Base-by-base conservation (phyloP, 2,113 vertebrate species). In the Scalopus aquaticus region DNA sequence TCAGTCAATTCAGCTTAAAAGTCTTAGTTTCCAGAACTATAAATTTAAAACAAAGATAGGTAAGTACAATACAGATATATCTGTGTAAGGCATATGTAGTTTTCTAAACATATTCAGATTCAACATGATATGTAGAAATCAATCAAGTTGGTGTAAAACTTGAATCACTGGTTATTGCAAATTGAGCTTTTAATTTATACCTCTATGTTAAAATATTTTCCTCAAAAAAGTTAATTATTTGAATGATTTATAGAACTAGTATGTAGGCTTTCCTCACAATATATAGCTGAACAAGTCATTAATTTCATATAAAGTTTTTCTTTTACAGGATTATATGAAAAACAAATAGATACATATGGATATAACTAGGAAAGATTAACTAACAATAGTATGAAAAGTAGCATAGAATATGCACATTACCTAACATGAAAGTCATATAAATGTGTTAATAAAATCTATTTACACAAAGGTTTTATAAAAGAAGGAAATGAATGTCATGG, bases 191-290 rank as follows among this genome's bases (percentile, higher is more conserved):
- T 20, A 77, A 81, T 28, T 94, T 70, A 72, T 26, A 67, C 24
- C 3, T 80, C 19, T n/a, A 2, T 7, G 46, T 60, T 84, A 89
- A 89, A 92, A 60, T 30, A 51, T 11, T 89, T 88, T 69, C 32
- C 83, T 84, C 5, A 51, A 60, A 3, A 79, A 0, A 74, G 46
- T 37, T 6, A 44, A 54, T 8, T 49, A 49, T 85, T 84, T 78
- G 30, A 90, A 88, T 9, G 64, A 7, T 54, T 3, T 32, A 24
- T 30, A 49, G 42, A 82, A 3, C 3, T 6, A 80, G 2, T 44
- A n/a, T 0, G 60, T 69, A 74, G 35, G 0, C 6, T 80, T 15
- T 94, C 22, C 89, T 72, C 9, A 79, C 30, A 20, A 58, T 37
- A 76, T 37, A 76, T 69, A 77, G 19, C 19, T 86, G n/a, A 70